Conservation (phyloP, 2,888 invertebrate genomes). For the Anthrax anthrax region DNA sequence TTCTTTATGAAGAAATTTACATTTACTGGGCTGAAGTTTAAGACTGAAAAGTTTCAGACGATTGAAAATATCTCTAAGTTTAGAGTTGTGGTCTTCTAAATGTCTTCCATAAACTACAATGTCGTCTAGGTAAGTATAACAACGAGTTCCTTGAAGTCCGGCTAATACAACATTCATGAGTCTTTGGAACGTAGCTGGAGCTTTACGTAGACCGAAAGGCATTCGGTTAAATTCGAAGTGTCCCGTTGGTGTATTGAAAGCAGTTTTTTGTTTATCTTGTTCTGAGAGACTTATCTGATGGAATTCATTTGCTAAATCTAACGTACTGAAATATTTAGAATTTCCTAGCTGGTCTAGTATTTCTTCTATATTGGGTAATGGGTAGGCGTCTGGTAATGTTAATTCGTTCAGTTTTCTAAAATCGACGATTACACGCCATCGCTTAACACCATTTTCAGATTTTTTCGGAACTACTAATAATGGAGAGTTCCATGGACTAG, state of each 20-base stretch:
- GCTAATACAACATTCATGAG: slow-evolving; percentile 25
- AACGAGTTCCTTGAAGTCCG: slow-evolving; percentile 18
- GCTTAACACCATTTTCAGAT: slow-evolving; percentile 16
- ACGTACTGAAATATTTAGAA: slow-evolving; percentile 22
- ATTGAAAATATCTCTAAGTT: slow-evolving; percentile 12
- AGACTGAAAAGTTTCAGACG: slow-evolving; percentile 11
- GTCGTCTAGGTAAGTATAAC: slow-evolving; percentile 18
- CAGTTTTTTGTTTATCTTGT: slow-evolving; percentile 20
- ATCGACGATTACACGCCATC: slow-evolving; percentile 23
- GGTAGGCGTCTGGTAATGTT: slow-evolving; percentile 22
- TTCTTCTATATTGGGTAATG: slow-evolving; percentile 23
- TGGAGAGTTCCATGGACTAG: slow-evolving; percentile 14
- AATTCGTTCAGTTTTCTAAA: slow-evolving; percentile 25
- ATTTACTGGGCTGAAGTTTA: slow-evolving; percentile 16
- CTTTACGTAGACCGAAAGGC: slow-evolving; percentile 28
- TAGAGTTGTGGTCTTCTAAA: slow-evolving; percentile 12
- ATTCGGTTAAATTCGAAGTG: slow-evolving; percentile 23
- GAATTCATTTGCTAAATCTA: slow-evolving; percentile 26
- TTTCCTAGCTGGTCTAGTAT: slow-evolving; percentile 25
- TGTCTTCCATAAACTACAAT: slow-evolving; percentile 16
- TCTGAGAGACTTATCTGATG: slow-evolving; percentile 19
- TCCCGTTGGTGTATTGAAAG: slow-evolving; percentile 20
- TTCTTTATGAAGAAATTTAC: slow-evolving; percentile 15
- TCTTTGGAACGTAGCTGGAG: slow-evolving; percentile 28
- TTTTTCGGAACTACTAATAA: slow-evolving; percentile 22